A percentile compares a stretch with the other conserved stretches of the same genome.
phyloP scores from a whole-genome alignment of 2,888 invertebrate species.

The Celastrina argiolus region DNA sequence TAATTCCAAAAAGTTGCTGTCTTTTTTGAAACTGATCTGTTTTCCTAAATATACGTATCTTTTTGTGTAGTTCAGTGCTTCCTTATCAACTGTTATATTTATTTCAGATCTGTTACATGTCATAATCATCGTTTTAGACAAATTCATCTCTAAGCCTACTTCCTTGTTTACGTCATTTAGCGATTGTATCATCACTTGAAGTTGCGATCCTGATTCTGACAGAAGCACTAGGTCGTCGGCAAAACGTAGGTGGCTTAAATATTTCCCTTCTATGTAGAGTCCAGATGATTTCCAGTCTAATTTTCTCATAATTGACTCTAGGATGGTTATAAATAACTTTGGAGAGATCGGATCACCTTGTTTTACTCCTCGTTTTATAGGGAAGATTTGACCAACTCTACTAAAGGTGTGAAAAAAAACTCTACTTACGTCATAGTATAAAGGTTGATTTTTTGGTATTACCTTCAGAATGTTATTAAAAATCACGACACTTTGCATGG shows the following conservation, averaged over 20 bases:
- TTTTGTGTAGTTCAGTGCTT: constrained; percentile 1
- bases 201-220: constrained; percentile 27
- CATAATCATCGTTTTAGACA: constrained; percentile 29
- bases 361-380: constrained; percentile 30
- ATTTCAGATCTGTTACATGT: constrained; percentile 28
- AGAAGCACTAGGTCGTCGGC: constrained; percentile 23
- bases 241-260: too few relatives aligned
- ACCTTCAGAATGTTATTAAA: too few relatives aligned
- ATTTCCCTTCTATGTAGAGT: constrained; percentile 24
- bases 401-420: too few relatives aligned
- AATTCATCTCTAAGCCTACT: constrained; percentile 29
- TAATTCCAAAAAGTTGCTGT: too few relatives aligned
- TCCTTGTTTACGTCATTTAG: constrained; percentile 23
- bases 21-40: constrained; percentile 27
- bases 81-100: constrained; percentile 26
- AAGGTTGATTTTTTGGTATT: too few relatives aligned
- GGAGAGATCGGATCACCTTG: constrained; percentile 26
- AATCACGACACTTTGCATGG: too few relatives aligned
- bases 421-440: too few relatives aligned
- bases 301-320: constrained; percentile 27
- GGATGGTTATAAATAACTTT: constrained; percentile 29
- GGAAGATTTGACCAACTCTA: not conserved
- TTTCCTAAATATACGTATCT: constrained; percentile 31
- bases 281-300: constrained; percentile 26
- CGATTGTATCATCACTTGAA: constrained; percentile 28